Percentiles rank a stretch among this genome's conserved stretches.
Evolutionary conservation across 2,113 vertebrate genomes (phyloP).

Genomic region (Macaca mulatta): DNA sequence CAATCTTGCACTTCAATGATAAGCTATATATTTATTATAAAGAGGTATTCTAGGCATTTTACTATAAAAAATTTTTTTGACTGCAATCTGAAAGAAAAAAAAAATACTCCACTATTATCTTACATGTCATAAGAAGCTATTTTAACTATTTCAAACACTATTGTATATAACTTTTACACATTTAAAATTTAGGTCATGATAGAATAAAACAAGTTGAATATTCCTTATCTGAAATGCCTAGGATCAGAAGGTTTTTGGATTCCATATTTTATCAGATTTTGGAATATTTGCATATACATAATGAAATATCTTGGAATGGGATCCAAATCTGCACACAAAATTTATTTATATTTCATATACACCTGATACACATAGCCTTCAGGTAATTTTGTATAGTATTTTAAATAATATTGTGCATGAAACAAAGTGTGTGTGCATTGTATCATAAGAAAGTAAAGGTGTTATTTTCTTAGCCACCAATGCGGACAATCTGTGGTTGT

Average conservation of each 20-base stretch:
- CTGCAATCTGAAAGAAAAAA: neutral
- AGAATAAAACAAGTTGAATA: neutral
- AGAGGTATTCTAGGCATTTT: neutral
- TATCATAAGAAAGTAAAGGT: neutral
- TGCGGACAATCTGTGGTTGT: neutral
- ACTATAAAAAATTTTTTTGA: neutral
- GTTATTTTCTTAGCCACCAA: neutral
- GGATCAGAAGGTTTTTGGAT: neutral
- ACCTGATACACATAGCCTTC: neutral
- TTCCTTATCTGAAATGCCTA: neutral
- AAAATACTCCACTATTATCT: neutral
- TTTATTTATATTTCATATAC: neutral
- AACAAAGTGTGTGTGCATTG: neutral
- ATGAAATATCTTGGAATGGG: neutral
- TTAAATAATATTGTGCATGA: neutral
- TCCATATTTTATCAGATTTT: neutral
- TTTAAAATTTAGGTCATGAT: conserved; percentile 6
- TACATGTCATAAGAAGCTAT: neutral
- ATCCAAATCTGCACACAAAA: neutral
- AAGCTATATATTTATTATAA: neutral
- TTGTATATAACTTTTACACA: neutral
- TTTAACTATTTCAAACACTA: neutral
- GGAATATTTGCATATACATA: neutral
- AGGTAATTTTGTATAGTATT: neutral
- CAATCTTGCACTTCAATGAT: neutral